Base-by-base conservation (phyloP, 2,113 vertebrate species). In the Mastomys natalensis region DNA sequence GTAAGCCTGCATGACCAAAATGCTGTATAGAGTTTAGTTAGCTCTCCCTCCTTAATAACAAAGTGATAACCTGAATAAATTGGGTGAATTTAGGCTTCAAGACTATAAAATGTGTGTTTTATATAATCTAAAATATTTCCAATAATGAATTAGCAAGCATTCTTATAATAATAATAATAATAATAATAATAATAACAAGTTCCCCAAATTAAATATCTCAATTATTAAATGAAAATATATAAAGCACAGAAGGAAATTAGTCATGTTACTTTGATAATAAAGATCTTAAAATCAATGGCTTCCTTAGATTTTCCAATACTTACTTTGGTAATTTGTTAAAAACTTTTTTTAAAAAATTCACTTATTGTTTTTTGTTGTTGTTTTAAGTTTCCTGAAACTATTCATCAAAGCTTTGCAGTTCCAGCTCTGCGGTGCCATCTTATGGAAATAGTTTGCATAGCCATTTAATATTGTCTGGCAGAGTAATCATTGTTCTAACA, bases 401-500 rank as follows among this genome's bases (percentile, higher is more conserved):
- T 82, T 68, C 80, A 95, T 93, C 40, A 93, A 26, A 87, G 74
- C 72, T 95, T 92, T 91, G 78, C 80, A 72, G 81, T 87, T 40
- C 93, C 86, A 73, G 81, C 92, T 98, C 97, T 96, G 82, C 19
- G 78, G 96, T 87, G 94, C 95, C 95, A 98, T 89, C 91, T 98
- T 92, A 97, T 87, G 96, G 96, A 95, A 48, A 51, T 82, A 76
- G 43, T 81, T 82, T 95, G 21, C 62, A 95, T 82, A 97, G 34
- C 51, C 85, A 73, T 87, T 93, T 93, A 90, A 17, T 89, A 40
- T 81, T 62, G 93, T 92, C 87, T 94, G 86, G 53, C 93, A 97
- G 92, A 93, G 55, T 51, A 86, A 95, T 95, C 92, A 97, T 97
- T 96, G 66, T 85, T 97, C 94, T 87, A 96, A 92, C 93, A 97